A percentile compares a stretch with the other conserved stretches of the same genome.
phyloP scores from a whole-genome alignment of 2,888 invertebrate species.

The Ichneumon xanthorius region DNA sequence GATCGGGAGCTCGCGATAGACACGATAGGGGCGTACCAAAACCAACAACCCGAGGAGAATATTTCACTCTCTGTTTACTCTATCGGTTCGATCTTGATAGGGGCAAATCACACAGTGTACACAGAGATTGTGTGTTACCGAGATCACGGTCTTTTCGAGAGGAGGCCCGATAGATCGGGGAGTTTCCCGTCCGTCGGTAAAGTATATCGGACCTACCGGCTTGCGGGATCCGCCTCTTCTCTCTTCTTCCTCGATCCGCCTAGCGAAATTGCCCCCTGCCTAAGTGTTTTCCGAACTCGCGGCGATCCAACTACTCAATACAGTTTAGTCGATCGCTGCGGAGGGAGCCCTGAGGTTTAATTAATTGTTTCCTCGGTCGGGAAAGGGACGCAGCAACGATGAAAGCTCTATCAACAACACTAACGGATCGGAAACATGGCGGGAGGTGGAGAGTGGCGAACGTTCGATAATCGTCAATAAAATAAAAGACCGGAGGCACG shows the following conservation, averaged over 20 bases:
- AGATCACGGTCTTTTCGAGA: conserved; percentile 31
- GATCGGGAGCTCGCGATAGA: conserved; percentile 45
- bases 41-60: conserved; percentile 59
- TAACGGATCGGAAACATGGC: not conserved
- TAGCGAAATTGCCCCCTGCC: conserved; percentile 2
- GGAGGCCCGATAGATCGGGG: conserved; percentile 5
- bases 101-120: conserved; percentile 44
- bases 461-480: conserved; percentile 56
- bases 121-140: not conserved
- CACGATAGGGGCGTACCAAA: conserved; percentile 23
- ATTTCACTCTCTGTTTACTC: conserved; percentile 60
- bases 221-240: conserved; percentile 11
- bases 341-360: not conserved
- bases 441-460: conserved; percentile 18
- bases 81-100: conserved; percentile 53
- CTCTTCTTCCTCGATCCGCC: not conserved
- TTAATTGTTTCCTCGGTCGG: conserved; percentile 48
- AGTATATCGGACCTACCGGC: conserved; percentile 3
- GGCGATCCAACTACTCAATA: conserved; percentile 38
- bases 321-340: not conserved
- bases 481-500: conserved; percentile 51
- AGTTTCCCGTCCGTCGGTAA: conserved; percentile 12
- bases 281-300: conserved; percentile 29
- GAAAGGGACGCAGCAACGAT: not conserved
- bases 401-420: not conserved